Base-by-base conservation (phyloP, 2,888 invertebrate species). In the Machimus rusticus region DNA sequence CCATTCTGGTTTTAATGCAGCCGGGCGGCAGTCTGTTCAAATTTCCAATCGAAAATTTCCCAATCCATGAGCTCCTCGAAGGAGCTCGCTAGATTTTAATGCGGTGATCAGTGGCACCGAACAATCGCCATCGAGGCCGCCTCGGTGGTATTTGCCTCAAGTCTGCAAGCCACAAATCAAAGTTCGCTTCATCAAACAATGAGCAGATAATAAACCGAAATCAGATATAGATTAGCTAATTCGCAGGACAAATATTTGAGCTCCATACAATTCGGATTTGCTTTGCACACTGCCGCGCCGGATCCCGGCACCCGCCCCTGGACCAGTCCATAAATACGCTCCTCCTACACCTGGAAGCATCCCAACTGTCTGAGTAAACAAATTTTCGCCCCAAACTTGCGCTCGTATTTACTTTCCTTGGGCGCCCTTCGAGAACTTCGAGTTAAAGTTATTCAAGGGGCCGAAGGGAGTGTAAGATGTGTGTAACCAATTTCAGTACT, bases 181-280 rank as follows among this genome's bases (percentile, higher is more conserved):
- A 85, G 85, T 74, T 85, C 85, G 85, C 85, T 85, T 85, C 85
- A 85, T 85, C 85, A 85, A 85, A 85, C 85, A 85, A 85, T 74
- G 85, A 85, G 85, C 31, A 85, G 85, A 85, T 85, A 85, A 85
- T 85, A 85, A 74, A 85, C 85, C 85, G 74, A 85, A 85, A 85
- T 85, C 85, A 85, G 85, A 85, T 85, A 85, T 85, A 85, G 85
- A 85, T 85, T 85, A 74, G 74, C 85, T 85, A 85, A 85, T 85
- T 85, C 85, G 43, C 74, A 85, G 34, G 85, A 85, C 85, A 85
- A 85, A 85, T 85, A 85, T 85, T 85, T 85, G 74, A 74, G 85
- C 43, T 74, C 34, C 85, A 85, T 85, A 85, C 74, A 85, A 74
- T 85, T 74, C 51, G 85, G 74, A 85, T 85, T 85, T 74, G 85